These are phyloP conservation scores for Furnarius figulus DNA, from an alignment of 2,113 vertebrate species.

Conservation along the genomic window DNA sequence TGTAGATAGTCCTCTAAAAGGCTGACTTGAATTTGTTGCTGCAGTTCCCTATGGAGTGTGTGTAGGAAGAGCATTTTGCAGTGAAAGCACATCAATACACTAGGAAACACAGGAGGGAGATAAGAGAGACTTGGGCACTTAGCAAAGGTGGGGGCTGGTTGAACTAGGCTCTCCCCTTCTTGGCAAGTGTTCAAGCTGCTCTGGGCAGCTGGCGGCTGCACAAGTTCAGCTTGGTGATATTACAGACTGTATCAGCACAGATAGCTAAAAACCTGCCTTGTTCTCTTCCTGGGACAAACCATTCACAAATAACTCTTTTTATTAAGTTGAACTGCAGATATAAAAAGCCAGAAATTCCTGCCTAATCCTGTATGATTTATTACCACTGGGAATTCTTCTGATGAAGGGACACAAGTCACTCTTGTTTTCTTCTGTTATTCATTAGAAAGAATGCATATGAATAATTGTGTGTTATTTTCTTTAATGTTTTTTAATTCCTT, in stretches of 20 bases:
- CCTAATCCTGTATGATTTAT: slow-evolving; percentile 6
- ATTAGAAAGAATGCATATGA: not conserved
- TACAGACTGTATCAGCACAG: not conserved
- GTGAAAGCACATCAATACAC: not conserved
- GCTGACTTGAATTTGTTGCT: not conserved
- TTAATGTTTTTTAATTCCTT: not conserved
- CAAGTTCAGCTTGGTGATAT: not conserved
- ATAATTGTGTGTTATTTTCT: not conserved
- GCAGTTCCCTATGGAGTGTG: not conserved
- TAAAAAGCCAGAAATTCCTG: not conserved
- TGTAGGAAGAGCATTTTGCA: not conserved
- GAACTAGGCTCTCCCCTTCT: not conserved
- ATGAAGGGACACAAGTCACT: not conserved
- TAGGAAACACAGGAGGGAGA: not conserved
- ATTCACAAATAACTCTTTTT: not conserved
- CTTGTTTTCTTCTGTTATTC: slow-evolving; percentile 13
- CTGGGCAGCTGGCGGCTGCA: not conserved
- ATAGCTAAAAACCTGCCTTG: not conserved
- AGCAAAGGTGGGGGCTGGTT: not conserved
- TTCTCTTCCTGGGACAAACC: not conserved
- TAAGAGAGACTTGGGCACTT: not conserved
- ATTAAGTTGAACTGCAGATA: not conserved
- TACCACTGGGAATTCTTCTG: not conserved
- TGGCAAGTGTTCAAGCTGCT: not conserved
- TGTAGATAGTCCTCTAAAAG: not conserved